Evolutionary conservation across 2,888 invertebrate genomes (phyloP), one percentile per base, ranked within the genome.

Genomic region (Pediacus dermestoides): DNA sequence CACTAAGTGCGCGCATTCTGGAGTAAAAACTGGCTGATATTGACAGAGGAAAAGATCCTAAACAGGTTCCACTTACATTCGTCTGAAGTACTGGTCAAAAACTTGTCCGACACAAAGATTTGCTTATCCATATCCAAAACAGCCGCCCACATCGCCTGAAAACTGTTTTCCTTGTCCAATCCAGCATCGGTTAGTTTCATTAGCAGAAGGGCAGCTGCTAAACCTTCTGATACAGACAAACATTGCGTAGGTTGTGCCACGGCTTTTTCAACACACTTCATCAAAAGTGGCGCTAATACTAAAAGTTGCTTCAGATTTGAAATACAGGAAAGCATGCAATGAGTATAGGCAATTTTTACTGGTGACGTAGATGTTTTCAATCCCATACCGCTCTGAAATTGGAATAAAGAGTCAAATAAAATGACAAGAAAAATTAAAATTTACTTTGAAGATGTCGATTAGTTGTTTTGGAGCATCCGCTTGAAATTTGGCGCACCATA

Each of bases 51-150:
- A 8, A 6, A 26, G 9, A 26, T 26, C 6, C 9, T 10, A 6
- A 8, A 6, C 27, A 6, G 6, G 6, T 10, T 18, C 12, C 28
- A 40, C 52, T 52, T 58, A 76, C 77, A 73, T 52, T 89, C 88
- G 49, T 85, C 82, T 8, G 78, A 68, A 25, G 85, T 83, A 6
- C 81, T 74, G 8, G 78, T 62, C 23, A 94, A 71, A 63, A 85
- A 85, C 57, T 89, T 84, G 50, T 93, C 92, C 34, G 87, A 84
- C 28, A 90, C 76, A 64, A 93, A 85, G 39, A 85, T 72, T 60
- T 86, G 86, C 58, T 85, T 87, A 38, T 87, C 83, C 57, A 81
- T 74, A 65, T 88, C 87, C 23, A 78, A 61, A n/a, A 88, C 70
- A 30, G 82, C 73, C 22, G 73, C 77, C 87, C 89, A 88, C 51